Evolutionary conservation across 2,888 invertebrate genomes (phyloP), one percentile per base, ranked within the genome.

Genomic region (Podotricha telesiphe): DNA sequence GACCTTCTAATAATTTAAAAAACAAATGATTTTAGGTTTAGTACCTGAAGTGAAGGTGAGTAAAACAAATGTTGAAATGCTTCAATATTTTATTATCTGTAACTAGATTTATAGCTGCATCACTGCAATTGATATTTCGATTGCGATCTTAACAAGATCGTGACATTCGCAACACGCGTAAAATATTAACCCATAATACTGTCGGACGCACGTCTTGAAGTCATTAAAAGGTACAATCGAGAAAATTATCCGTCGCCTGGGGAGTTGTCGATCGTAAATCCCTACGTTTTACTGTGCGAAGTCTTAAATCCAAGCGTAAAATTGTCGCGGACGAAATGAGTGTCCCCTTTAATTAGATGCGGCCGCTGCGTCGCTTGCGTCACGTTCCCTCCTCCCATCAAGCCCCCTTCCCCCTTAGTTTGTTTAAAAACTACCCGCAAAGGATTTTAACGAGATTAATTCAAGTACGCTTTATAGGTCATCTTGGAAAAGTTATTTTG

Each of bases 381-480:
- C 68, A 69, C 74, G 69, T 74, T 65, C 77, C 71, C 71, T 72
- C 68, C 59, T 20, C 37, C 48, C 48, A 50, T 50, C 62, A 19
- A 62, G 19, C 34, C 19, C 73, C 70, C 65, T 74, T 70, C 71
- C 69, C 64, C 78, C 62, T 71, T 79, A 78, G 81, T 82, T 84
- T 83, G 83, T 85, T 50, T 81, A 81, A 80, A 84, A 87, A 88
- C 88, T 89, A 89, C 85, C 86, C 87, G 84, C 87, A 84, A 86
- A 87, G 83, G 86, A 86, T 86, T 91, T 89, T 88, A 88, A 91
- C 87, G 86, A 87, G 86, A 89, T 90, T 87, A 86, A 86, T 83
- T 79, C 78, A 81, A 80, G 79, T 83, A 83, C 82, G 81, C 86
- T 89, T 91, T 89, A 89, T 88, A 89, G 90, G 87, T 87, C 85